Evolutionary conservation across 2,888 invertebrate species (phyloP).

Genomic region (Dendrolimus pini): DNA sequence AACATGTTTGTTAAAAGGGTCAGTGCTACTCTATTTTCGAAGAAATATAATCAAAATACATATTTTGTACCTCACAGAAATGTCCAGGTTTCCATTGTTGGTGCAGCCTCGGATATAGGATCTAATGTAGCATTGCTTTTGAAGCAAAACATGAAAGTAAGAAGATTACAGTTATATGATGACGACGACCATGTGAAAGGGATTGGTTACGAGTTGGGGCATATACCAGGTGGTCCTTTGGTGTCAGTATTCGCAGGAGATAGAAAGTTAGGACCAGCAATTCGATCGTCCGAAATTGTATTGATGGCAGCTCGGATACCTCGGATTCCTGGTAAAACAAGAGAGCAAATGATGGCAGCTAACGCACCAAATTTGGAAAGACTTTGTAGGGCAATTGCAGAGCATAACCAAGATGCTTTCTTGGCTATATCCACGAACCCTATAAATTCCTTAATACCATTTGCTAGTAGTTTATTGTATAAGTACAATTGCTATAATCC

Average conservation of each 20-base stretch:
- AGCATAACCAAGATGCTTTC: conserved; percentile 39
- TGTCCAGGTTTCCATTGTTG: conserved; percentile 47
- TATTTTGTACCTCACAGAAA: conserved; percentile 18
- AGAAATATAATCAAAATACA: conserved; percentile 5
- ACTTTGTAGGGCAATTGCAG: conserved; percentile 37
- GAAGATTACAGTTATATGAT: conserved; percentile 39
- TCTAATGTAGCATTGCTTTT: conserved; percentile 41
- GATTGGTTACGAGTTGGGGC: conserved; percentile 34
- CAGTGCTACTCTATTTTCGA: conserved; percentile 6
- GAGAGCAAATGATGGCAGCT: conserved; percentile 39
- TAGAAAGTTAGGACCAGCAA: conserved; percentile 24
- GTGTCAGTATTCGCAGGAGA: conserved; percentile 29
- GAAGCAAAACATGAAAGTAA: conserved; percentile 40
- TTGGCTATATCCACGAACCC: conserved; percentile 49
- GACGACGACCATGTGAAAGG: conserved; percentile 35
- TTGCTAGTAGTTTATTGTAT: conserved; percentile 37
- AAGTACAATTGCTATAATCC: conserved; percentile 43
- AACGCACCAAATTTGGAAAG: conserved; percentile 38
- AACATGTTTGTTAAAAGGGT: conserved; percentile 16
- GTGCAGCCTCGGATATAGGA: conserved; percentile 43
- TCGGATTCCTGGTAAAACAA: conserved; percentile 27
- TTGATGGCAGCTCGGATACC: conserved; percentile 36
- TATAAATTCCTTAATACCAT: conserved; percentile 48
- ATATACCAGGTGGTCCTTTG: conserved; percentile 36
- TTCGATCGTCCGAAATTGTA: conserved; percentile 35